Evolutionary conservation across 2,888 invertebrate genomes (phyloP).

Genomic region (Drosophila austrosaltans): DNA sequence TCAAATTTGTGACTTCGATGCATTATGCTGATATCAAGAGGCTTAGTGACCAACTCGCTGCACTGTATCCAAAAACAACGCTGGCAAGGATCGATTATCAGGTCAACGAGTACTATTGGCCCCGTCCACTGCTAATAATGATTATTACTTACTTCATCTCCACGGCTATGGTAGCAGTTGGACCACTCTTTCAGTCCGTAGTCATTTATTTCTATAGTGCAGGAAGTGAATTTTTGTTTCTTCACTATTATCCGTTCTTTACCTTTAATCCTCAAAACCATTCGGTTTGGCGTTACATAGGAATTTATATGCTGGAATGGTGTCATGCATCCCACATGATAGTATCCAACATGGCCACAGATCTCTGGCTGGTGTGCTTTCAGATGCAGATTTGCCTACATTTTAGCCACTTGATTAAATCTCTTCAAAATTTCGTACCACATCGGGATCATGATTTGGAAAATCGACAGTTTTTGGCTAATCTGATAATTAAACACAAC

Average conservation of each 20-base stretch:
- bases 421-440: slow-evolving; percentile 59
- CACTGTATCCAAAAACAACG: slow-evolving; percentile 38
- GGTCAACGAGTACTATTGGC: slow-evolving; percentile 54
- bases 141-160: slow-evolving; percentile 36
- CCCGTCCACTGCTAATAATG: slow-evolving; percentile 23
- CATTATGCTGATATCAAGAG: slow-evolving; percentile 27
- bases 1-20: slow-evolving; percentile 41
- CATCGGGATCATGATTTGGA: slow-evolving; percentile 26
- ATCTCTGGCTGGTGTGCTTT: slow-evolving; percentile 67
- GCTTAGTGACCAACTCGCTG: slow-evolving; percentile 35
- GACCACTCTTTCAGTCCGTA: slow-evolving; percentile 38
- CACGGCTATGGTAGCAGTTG: slow-evolving; percentile 34
- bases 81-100: slow-evolving; percentile 30
- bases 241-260: slow-evolving; percentile 42
- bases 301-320: slow-evolving; percentile 49
- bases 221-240: slow-evolving; percentile 7
- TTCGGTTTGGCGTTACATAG: slow-evolving; percentile 44
- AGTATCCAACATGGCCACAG: slow-evolving; percentile 46
- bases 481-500: slow-evolving; percentile 46
- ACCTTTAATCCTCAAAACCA: slow-evolving; percentile 32
- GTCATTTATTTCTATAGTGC: slow-evolving; percentile 7
- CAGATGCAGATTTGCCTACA: slow-evolving; percentile 76
- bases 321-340: slow-evolving; percentile 51
- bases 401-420: slow-evolving; percentile 62
- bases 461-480: slow-evolving; percentile 40